Base-by-base conservation (phyloP, 2,888 invertebrate genomes). In the Eupeodes luniger region DNA sequence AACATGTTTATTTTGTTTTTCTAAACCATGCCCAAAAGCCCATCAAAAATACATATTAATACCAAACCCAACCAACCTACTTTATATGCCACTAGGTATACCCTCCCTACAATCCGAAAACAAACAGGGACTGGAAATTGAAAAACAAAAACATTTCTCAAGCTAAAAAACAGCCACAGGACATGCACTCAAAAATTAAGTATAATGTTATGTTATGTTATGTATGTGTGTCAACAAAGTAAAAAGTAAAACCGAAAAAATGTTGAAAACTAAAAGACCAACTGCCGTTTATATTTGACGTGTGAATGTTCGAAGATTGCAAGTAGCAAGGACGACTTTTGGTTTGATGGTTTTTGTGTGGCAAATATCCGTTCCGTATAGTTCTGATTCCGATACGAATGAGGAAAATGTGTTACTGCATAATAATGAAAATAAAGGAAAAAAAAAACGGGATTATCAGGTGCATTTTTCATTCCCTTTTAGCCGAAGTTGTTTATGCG, bases 251-350 rank as follows among this genome's bases (percentile, higher is more conserved):
- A 47, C 10, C 9, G 27, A 16, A 62, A 11, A 16, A 9, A n/a
- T n/a, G 4, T 51, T n/a, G 6, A 34, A 51, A 72, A 66, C 67
- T 40, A 44, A 57, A 64, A 27, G 77, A 74, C 49, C 55, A 62
- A 62, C 62, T 66, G 69, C 72, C 59, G 72, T 62, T 67, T 81
- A 44, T 19, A 53, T 85, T 81, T 81, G 69, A 78, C 78, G 81
- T 78, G 85, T 69, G 69, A 85, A 78, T 78, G 78, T 85, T 67
- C 62, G 27, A 27, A 27, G 74, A 85, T 69, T 74, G 67, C 62
- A 55, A 85, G 62, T 69, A 62, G 49, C 74, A 74, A 81, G 78
- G 77, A 81, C 72, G 81, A 81, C 77, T 72, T 59, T 59, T 51
- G n/a, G 19, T 47, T 64, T 70, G 80, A 57, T 70, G 51, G 57